These are phyloP conservation scores for Lasioglossum marginatum DNA, from an alignment of 2,888 invertebrate species.

Conservation along the genomic window DNA sequence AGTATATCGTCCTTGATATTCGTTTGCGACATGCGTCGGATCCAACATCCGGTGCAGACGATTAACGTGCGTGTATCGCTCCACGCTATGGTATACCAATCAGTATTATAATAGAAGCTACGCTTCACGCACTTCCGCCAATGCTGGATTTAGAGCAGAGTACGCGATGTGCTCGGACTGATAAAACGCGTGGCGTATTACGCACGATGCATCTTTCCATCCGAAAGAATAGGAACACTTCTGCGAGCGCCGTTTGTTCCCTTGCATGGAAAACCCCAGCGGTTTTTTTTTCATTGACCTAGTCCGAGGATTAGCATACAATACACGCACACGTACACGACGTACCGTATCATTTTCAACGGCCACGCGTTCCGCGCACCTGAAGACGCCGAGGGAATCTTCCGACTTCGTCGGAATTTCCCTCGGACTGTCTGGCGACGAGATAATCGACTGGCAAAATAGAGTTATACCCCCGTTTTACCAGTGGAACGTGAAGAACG, in stretches of 20 bases:
- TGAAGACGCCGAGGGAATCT: neutral
- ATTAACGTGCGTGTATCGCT: constrained; percentile 65
- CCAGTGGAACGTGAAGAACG: neutral
- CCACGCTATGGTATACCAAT: constrained; percentile 65
- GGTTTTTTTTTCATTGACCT: constrained; percentile 33
- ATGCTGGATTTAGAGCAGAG: constrained; percentile 70
- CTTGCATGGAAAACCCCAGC: constrained; percentile 31
- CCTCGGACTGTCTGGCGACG: neutral
- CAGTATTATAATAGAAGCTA: constrained; percentile 61
- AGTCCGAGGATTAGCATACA: constrained; percentile 49
- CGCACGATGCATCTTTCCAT: constrained; percentile 54
- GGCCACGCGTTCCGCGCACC: neutral
- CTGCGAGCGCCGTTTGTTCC: neutral
- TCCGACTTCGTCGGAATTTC: neutral
- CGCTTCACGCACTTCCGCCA: constrained; percentile 73
- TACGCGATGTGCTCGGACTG: constrained; percentile 56
- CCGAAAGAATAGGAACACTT: constrained; percentile 33
- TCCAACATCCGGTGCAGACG: constrained; percentile 68
- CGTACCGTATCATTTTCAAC: constrained; percentile 2
- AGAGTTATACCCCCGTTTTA: neutral
- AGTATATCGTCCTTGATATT: constrained; percentile 66
- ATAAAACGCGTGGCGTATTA: constrained; percentile 53
- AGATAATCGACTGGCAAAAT: neutral
- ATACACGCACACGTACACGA: constrained; percentile 4
- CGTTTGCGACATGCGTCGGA: constrained; percentile 61